Evolutionary conservation across 2,797 vertebrate species (phyloP).

Genomic region (Brachyrhaphis roseni): DNA sequence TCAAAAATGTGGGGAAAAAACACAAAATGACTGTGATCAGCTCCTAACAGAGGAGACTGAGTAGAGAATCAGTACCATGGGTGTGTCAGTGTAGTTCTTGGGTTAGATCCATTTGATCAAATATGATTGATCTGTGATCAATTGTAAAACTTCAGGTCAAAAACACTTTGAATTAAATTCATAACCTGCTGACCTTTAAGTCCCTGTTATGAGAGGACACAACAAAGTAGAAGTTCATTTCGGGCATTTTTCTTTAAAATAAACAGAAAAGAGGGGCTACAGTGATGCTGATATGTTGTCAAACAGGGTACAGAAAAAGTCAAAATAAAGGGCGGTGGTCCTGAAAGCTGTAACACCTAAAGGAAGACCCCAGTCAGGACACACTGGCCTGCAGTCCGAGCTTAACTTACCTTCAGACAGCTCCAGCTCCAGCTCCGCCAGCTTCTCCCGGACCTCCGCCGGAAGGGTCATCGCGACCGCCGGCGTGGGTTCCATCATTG

Average conservation of each 20-base stretch:
- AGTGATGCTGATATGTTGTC: conserved; percentile 39
- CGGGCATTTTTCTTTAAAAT: neutral
- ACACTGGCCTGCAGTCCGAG: neutral
- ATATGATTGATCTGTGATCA: conserved; percentile 13
- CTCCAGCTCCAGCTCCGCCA: conserved; percentile 87
- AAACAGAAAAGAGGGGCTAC: neutral
- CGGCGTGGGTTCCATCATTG: conserved; percentile 83
- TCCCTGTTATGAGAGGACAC: conserved; percentile 10
- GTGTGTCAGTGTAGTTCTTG: conserved; percentile 65
- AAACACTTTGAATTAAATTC: conserved; percentile 3
- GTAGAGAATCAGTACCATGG: conserved; percentile 43
- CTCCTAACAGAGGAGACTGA: neutral
- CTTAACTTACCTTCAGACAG: conserved; percentile 82
- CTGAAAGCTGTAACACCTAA: conserved; percentile 18
- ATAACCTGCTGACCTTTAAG: neutral
- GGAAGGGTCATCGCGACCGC: conserved; percentile 80
- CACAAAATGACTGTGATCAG: neutral
- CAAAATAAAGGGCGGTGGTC: conserved; percentile 65
- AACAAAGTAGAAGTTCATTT: conserved; percentile 45
- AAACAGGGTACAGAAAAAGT: conserved; percentile 31
- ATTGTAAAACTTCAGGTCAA: conserved; percentile 17
- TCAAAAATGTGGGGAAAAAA: neutral
- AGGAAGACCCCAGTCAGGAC: neutral
- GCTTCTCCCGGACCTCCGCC: conserved; percentile 85
- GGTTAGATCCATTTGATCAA: conserved; percentile 36